Percentiles rank a stretch among this genome's conserved stretches.
These are phyloP conservation scores for Tauraco hartlaubi DNA, from an alignment of 2,797 vertebrate species.

Conservation along the genomic window DNA sequence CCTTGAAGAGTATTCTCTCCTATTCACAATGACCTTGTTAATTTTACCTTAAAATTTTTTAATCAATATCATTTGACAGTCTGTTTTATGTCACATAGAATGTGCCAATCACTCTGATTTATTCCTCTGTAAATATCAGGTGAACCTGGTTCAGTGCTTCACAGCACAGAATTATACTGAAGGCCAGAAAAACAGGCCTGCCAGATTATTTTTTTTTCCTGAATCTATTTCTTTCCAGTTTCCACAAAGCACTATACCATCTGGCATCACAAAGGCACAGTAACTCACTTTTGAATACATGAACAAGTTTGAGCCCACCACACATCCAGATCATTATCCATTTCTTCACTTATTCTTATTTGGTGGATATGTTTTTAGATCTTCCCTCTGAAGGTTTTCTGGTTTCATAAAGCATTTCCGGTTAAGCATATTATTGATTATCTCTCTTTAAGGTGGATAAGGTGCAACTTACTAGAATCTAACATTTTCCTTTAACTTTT, in stretches of 20 bases:
- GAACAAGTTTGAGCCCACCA: constrained; percentile 31
- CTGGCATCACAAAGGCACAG: constrained; percentile 52
- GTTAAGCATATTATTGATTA: background rate
- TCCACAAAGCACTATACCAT: constrained; percentile 56
- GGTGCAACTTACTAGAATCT: background rate
- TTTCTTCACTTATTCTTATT: constrained; percentile 23
- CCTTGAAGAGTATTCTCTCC: background rate
- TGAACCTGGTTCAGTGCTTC: constrained; percentile 58
- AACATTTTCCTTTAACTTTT: background rate
- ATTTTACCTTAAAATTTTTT: constrained; percentile 6
- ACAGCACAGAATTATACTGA: constrained; percentile 61
- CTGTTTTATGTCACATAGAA: constrained; percentile 38
- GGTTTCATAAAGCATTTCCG: background rate
- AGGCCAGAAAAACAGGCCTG: constrained; percentile 74
- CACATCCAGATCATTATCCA: constrained; percentile 24
- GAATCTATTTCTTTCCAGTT: constrained; percentile 75
- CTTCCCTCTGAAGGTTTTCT: background rate
- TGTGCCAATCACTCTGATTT: constrained; percentile 31
- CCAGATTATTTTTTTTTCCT: constrained; percentile 66
- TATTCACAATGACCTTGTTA: background rate
- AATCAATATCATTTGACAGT: background rate
- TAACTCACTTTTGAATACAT: constrained; percentile 69
- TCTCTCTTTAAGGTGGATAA: background rate
- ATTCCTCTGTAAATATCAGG: constrained; percentile 57
- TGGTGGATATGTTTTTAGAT: background rate